Evolutionary conservation across 2,888 invertebrate species (phyloP).

Genomic region (Pterobdella sp.): DNA sequence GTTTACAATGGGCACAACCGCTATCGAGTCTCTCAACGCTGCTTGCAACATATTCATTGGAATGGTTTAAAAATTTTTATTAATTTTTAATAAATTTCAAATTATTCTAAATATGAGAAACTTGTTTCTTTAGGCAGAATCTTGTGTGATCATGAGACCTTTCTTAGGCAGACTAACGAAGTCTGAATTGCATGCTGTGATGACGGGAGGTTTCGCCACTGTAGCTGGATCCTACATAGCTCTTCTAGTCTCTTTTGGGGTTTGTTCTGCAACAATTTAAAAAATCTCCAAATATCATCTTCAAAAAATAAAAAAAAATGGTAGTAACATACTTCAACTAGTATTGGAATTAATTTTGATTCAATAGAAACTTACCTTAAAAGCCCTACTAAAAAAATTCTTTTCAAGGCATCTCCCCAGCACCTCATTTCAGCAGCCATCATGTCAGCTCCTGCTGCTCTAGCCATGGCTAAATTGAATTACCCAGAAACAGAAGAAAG

Average conservation of each 20-base stretch:
- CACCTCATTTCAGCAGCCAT: constrained; percentile 84
- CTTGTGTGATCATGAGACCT: constrained; percentile 41
- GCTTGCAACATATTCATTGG: constrained; percentile 88
- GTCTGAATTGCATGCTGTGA: constrained; percentile 59
- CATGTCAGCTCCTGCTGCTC: constrained; percentile 88
- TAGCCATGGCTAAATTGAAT: constrained; percentile 78
- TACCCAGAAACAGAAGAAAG: constrained; percentile 81
- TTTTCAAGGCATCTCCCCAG: constrained; percentile 55
- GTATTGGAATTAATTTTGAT: background rate
- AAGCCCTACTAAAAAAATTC: no score
- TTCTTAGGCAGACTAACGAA: constrained; percentile 41
- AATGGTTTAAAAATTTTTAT: constrained; percentile 58
- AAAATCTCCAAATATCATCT: background rate
- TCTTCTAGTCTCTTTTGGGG: constrained; percentile 61
- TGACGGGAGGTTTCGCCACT: constrained; percentile 88
- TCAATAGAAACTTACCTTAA: constrained; percentile 19
- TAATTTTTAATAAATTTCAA: background rate
- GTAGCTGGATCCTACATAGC: constrained; percentile 82
- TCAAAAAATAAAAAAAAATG: background rate
- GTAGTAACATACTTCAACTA: constrained; percentile 11
- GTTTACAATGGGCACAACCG: constrained; percentile 69
- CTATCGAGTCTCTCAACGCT: constrained; percentile 72
- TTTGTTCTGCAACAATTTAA: constrained; percentile 25
- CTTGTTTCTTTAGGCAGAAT: constrained; percentile 39
- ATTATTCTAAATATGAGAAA: background rate